Conservation (phyloP, 2,888 invertebrate species). For the Chaitophorus viminalis region DNA sequence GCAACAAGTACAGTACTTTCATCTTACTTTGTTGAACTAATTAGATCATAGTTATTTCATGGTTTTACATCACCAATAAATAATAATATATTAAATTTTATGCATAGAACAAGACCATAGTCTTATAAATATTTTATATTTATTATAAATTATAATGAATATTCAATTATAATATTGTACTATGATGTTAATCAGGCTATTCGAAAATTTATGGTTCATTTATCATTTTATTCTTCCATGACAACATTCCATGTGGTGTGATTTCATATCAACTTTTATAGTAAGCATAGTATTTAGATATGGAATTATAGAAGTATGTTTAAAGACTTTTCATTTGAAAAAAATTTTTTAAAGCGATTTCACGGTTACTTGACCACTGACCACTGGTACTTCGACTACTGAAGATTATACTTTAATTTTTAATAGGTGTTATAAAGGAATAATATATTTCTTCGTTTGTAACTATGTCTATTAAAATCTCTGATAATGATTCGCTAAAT, state of each 20-base stretch:
- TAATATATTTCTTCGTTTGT: not conserved
- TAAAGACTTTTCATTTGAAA: conserved; percentile 4
- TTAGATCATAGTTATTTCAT: too few relatives aligned
- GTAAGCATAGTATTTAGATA: conserved; percentile 26
- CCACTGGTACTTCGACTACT: too few relatives aligned
- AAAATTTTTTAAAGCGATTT: not conserved
- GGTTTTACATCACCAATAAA: too few relatives aligned
- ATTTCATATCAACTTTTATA: conserved; percentile 19
- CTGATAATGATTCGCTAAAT: conserved; percentile 49
- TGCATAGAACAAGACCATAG: too few relatives aligned
- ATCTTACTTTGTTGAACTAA: too few relatives aligned
- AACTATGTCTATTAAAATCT: conserved; percentile 50
- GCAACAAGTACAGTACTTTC: too few relatives aligned
- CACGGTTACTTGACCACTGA: not conserved
- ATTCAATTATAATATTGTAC: too few relatives aligned
- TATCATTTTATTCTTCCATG: conserved; percentile 30
- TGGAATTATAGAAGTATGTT: not conserved
- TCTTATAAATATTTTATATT: too few relatives aligned
- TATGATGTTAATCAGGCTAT: too few relatives aligned
- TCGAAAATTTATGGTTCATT: not conserved
- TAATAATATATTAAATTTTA: too few relatives aligned
- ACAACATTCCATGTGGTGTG: conserved; percentile 48
- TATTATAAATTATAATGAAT: too few relatives aligned
- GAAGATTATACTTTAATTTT: not conserved
- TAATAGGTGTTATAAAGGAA: not conserved